Conservation (phyloP, 2,113 vertebrate species). For the Hiodon alosoides region DNA sequence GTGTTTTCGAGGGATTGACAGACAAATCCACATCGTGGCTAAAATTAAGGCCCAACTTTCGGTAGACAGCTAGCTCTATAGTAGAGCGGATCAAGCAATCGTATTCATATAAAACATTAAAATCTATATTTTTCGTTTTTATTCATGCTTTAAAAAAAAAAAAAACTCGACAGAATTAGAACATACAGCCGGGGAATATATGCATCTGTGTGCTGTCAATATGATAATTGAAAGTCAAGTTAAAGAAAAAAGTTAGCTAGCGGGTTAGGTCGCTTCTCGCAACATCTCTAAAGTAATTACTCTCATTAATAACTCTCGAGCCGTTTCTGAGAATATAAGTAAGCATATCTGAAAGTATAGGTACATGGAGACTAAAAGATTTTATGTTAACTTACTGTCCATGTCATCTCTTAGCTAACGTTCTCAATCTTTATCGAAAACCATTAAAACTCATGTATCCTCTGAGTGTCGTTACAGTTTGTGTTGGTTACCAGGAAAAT, state of each 20-base stretch:
- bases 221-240: too few species aligned
- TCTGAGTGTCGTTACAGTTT: conserved; percentile 39
- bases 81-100: background rate
- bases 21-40: conserved; percentile 20
- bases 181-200: too few species aligned
- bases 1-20: background rate
- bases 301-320: background rate
- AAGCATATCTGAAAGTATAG: background rate
- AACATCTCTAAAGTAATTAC: background rate
- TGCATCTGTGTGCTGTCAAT: too few species aligned
- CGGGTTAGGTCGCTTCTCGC: too few species aligned
- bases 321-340: background rate
- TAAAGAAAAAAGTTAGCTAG: too few species aligned
- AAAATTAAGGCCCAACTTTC: conserved; percentile 18
- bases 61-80: conserved; percentile 4
- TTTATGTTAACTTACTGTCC: conserved; percentile 38
- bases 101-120: background rate
- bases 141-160: too few species aligned
- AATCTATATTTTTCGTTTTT: too few species aligned
- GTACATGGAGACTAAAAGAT: background rate
- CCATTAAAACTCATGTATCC: conserved; percentile 41
- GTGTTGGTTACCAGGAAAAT: conserved; percentile 58
- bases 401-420: conserved; percentile 29
- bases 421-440: conserved; percentile 14
- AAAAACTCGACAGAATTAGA: too few species aligned